Evolutionary conservation across 1,140 invertebrate species (phyloP), one percentile per base, ranked within the genome.

Genomic region (Lepidotrigona ventralis): DNA sequence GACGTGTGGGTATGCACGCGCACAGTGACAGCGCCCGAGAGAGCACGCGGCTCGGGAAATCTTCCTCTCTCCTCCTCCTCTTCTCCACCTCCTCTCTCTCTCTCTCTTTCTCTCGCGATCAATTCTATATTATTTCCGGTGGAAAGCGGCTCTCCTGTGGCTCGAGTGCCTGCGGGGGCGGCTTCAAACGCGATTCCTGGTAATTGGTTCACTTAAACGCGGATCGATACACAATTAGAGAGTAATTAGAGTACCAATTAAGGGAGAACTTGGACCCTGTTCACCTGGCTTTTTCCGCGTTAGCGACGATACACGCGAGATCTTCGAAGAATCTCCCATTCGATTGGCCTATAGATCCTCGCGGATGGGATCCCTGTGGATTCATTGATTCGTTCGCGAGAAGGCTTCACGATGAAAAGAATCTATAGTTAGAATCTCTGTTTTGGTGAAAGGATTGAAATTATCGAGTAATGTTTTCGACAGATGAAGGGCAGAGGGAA

Each of bases 161-260:
- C 77, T 85, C 87, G 86, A 86, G 77, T 78, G 75, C 29, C 46
- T 75, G 29, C 54, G 15, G 56, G 54, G 33, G 53, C 63, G 46
- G 87, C 58, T 86, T 88, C 87, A 86, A 89, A 89, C 75, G 68
- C 74, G 74, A 74, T 46, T 73, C 53, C 19, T 77, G 79, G 82
- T 90, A 91, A 90, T 91, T 91, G 90, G 89, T 90, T 91, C 88
- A 85, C 85, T 85, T 89, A 89, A 87, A 86, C 86, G 88, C 70
- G 71, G 84, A 90, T 90, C 90, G 86, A 90, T 90, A 91, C 84
- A 89, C 86, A 90, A 90, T 91, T 91, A 89, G 75, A 85, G 76
- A 85, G 86, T 90, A 90, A 90, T 91, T 90, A 88, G 81, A 86
- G 85, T 87, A 81, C 80, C 90, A 90, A 91, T 91, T 86, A 87